Percentiles rank a stretch among this genome's conserved stretches.
phyloP scores from a whole-genome alignment of 2,797 vertebrate genomes.

The Scleropages formosus region DNA sequence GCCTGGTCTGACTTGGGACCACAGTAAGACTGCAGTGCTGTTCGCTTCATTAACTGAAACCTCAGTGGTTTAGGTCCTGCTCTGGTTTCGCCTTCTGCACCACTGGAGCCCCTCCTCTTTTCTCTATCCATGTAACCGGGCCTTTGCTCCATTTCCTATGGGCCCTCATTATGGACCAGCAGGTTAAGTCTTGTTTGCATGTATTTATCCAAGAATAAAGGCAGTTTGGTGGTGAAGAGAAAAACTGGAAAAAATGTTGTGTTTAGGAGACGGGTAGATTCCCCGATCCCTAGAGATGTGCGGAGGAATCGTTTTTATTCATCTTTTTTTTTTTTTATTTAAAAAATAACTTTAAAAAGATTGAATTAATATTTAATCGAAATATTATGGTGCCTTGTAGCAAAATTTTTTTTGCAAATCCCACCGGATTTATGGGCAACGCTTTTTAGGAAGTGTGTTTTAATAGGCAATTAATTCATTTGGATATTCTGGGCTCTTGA shows the following conservation, averaged over 20 bases:
- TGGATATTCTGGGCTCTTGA: too few relatives aligned
- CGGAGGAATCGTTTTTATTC: constrained; percentile 6
- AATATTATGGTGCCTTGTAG: neutral
- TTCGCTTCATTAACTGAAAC: too few relatives aligned
- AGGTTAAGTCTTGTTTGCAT: neutral
- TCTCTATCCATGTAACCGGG: too few relatives aligned
- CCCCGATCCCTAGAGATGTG: constrained; percentile 10
- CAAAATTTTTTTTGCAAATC: neutral
- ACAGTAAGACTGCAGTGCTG: too few relatives aligned
- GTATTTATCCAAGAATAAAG: neutral
- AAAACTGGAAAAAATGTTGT: neutral
- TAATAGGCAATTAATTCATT: neutral
- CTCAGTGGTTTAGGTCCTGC: too few relatives aligned
- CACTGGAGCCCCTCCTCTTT: too few relatives aligned
- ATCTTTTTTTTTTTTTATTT: neutral
- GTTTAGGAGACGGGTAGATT: neutral
- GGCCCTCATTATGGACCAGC: too few relatives aligned
- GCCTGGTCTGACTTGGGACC: too few relatives aligned
- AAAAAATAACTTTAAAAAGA: neutral
- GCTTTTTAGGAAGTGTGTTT: neutral
- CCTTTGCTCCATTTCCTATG: too few relatives aligned
- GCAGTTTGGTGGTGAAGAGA: neutral
- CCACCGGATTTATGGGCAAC: neutral
- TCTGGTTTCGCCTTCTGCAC: too few relatives aligned
- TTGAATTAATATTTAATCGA: neutral